These are phyloP conservation scores for Chelonus formosanus DNA, from an alignment of 2,888 invertebrate genomes.

Conservation along the genomic window DNA sequence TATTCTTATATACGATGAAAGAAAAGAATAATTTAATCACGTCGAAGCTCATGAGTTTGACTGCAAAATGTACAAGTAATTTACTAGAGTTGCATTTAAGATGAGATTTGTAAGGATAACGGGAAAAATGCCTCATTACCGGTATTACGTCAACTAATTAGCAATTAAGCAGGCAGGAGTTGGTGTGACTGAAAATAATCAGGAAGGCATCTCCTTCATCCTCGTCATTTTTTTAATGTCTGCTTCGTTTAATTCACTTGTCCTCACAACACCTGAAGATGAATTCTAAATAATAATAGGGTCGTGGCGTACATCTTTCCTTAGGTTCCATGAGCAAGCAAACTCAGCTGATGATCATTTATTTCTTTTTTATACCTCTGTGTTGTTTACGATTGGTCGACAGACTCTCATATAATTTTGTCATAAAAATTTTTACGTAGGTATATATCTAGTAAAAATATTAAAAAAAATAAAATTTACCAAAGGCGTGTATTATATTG, in stretches of 20 bases:
- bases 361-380: no score
- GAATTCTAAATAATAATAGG: background rate
- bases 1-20: no score
- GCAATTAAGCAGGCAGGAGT: constrained; percentile 45
- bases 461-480: background rate
- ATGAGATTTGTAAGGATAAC: constrained; percentile 32
- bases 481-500: constrained; percentile 6
- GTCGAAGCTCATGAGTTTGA: no score
- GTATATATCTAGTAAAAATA: no score
- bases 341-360: no score
- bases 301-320: background rate
- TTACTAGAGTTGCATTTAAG: constrained; percentile 20
- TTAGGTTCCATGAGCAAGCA: background rate
- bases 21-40: no score
- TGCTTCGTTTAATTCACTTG: constrained; percentile 5
- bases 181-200: constrained; percentile 47
- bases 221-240: background rate
- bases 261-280: background rate
- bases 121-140: constrained; percentile 44
- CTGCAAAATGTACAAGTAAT: constrained; percentile 14
- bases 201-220: constrained; percentile 19
- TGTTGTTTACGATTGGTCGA: no score
- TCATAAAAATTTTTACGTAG: no score
- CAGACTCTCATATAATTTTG: no score
- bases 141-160: constrained; percentile 53